Conservation (phyloP, 2,888 invertebrate genomes). For the Caenorhabditis angaria region DNA sequence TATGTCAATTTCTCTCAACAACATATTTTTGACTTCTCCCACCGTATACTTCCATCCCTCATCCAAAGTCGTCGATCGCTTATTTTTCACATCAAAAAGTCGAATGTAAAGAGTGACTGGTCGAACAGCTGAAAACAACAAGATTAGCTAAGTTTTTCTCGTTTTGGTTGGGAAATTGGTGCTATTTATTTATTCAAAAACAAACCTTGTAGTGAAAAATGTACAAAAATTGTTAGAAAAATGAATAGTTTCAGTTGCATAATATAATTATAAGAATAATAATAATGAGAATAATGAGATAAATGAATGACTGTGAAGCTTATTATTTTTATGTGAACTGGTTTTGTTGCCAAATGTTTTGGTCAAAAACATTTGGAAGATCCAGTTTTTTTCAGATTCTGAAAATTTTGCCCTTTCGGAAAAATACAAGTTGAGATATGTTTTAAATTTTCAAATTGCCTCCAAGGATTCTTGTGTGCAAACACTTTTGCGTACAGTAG, state of each 20-base stretch:
- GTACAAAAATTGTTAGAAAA: neutral
- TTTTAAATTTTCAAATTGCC: too few relatives aligned
- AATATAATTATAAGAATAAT: too few relatives aligned
- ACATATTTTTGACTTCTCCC: conserved; percentile 30
- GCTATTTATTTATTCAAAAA: neutral
- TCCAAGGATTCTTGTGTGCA: too few relatives aligned
- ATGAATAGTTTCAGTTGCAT: conserved; percentile 1
- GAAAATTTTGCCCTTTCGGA: too few relatives aligned
- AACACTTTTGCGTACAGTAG: too few relatives aligned
- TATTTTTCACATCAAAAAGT: conserved; percentile 40
- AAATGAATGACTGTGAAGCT: neutral
- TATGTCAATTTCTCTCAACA: conserved; percentile 31
- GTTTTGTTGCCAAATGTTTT: too few relatives aligned
- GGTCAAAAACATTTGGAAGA: too few relatives aligned
- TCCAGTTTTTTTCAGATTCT: too few relatives aligned
- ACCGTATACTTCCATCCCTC: conserved; percentile 45
- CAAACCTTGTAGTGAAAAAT: conserved; percentile 5
- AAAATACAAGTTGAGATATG: too few relatives aligned
- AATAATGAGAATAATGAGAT: too few relatives aligned
- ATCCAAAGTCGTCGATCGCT: conserved; percentile 31
- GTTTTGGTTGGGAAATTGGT: neutral
- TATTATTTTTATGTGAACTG: neutral
- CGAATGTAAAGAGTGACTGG: conserved; percentile 27
- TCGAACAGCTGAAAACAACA: conserved; percentile 22
- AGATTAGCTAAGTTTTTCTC: neutral